These are phyloP conservation scores for Rhagoletis pomonella DNA, from an alignment of 1,140 invertebrate genomes.

Conservation along the genomic window DNA sequence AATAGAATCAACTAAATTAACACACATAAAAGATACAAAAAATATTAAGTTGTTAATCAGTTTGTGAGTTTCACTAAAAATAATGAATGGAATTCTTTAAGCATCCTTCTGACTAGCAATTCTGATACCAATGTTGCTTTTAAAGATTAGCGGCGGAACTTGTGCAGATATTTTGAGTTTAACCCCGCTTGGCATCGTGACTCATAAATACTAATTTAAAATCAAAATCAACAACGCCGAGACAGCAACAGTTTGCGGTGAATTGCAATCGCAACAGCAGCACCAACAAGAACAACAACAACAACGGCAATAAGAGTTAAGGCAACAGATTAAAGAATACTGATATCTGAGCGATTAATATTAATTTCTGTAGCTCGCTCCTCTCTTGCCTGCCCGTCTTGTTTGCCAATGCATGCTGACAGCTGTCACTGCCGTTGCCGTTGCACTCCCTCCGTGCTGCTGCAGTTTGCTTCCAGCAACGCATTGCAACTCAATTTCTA, in stretches of 20 bases:
- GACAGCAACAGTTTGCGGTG: not conserved
- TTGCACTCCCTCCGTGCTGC: not conserved
- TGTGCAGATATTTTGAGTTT: not conserved
- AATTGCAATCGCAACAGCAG: slow-evolving; percentile 5
- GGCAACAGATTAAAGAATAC: slow-evolving; percentile 38
- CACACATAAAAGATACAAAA: too few species aligned
- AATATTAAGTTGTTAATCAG: too few species aligned
- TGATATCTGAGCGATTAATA: slow-evolving; percentile 45
- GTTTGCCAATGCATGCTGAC: not conserved
- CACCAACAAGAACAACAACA: slow-evolving; percentile 17
- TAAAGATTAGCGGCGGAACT: slow-evolving; percentile 21
- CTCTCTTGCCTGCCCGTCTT: not conserved
- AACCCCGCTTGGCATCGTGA: slow-evolving; percentile 9
- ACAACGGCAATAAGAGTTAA: not conserved
- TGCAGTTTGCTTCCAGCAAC: not conserved
- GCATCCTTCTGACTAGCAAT: not conserved
- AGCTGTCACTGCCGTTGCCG: not conserved
- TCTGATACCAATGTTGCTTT: not conserved
- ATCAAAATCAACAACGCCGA: slow-evolving; percentile 27
- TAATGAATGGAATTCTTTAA: slow-evolving; percentile 1
- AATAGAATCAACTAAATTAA: too few species aligned
- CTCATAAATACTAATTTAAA: slow-evolving; percentile 52
- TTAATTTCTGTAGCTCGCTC: not conserved
- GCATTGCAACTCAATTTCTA: slow-evolving; percentile 22
- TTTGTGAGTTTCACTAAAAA: not conserved